Evolutionary conservation across 2,888 invertebrate genomes (phyloP).

Genomic region (Mesochorus sp.): DNA sequence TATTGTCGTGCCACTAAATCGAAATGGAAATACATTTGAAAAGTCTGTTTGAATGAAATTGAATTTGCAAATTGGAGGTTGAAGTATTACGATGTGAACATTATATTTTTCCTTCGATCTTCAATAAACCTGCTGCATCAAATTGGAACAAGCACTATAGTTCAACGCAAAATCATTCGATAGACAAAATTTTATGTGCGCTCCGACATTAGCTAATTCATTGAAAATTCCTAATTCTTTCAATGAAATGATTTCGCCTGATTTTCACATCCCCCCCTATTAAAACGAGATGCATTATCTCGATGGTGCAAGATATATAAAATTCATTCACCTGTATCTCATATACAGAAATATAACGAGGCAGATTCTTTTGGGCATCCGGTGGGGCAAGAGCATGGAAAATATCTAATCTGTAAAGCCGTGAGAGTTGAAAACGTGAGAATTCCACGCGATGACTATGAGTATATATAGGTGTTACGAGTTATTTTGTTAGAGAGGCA

Average conservation of each 20-base stretch:
- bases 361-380: background rate
- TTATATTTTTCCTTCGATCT: background rate
- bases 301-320: constrained; percentile 3
- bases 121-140: too few relatives aligned
- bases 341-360: background rate
- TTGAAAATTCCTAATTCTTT: background rate
- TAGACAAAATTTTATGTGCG: background rate
- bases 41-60: too few relatives aligned
- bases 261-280: background rate
- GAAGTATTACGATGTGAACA: background rate
- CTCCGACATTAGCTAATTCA: background rate
- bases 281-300: background rate
- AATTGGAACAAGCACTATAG: too few relatives aligned
- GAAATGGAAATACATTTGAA: too few relatives aligned
- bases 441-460: constrained; percentile 30
- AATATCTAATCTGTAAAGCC: constrained; percentile 30
- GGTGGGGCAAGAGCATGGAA: background rate
- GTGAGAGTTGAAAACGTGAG: constrained; percentile 48
- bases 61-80: background rate
- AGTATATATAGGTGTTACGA: constrained; percentile 9
- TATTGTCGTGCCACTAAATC: too few relatives aligned
- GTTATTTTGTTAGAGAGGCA: background rate
- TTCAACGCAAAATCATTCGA: too few relatives aligned
- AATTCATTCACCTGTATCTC: background rate
- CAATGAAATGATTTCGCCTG: background rate